Percentiles rank a stretch among this genome's conserved stretches.
Conservation (phyloP, 1,140 invertebrate species). For the Cephus cinctus region DNA sequence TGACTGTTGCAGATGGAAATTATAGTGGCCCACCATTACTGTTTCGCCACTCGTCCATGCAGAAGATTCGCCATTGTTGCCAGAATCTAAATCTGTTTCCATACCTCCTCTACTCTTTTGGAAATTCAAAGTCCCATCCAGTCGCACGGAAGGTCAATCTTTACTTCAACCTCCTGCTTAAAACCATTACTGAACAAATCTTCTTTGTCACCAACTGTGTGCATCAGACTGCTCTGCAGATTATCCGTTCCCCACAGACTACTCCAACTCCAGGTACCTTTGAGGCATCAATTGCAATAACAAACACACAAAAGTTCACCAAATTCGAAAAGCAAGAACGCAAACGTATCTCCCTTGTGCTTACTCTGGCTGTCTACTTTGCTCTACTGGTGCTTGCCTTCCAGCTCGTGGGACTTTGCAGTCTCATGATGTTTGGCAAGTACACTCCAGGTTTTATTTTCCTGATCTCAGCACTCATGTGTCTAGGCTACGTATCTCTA, state of each 20-base stretch:
- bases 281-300: neutral
- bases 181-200: conserved; percentile 31
- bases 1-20: conserved; percentile 49
- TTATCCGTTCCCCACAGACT: no score
- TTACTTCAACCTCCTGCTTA: conserved; percentile 32
- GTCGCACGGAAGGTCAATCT: conserved; percentile 38
- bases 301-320: conserved; percentile 6
- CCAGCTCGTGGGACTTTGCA: conserved; percentile 35
- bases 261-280: no score
- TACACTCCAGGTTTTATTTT: conserved; percentile 51
- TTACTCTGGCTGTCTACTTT: conserved; percentile 40
- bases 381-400: conserved; percentile 37
- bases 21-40: conserved; percentile 43
- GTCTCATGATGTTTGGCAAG: conserved; percentile 36
- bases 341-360: conserved; percentile 24
- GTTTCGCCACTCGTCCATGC: conserved; percentile 46
- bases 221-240: conserved; percentile 14
- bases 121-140: conserved; percentile 46
- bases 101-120: conserved; percentile 48
- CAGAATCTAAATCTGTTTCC: conserved; percentile 51
- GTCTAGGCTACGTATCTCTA: conserved; percentile 39
- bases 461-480: conserved; percentile 36
- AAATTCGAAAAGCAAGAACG: conserved; percentile 22
- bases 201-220: conserved; percentile 36
- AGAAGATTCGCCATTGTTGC: conserved; percentile 51